Conservation (phyloP, 2,888 invertebrate species). For the Eupithecia centaureata region DNA sequence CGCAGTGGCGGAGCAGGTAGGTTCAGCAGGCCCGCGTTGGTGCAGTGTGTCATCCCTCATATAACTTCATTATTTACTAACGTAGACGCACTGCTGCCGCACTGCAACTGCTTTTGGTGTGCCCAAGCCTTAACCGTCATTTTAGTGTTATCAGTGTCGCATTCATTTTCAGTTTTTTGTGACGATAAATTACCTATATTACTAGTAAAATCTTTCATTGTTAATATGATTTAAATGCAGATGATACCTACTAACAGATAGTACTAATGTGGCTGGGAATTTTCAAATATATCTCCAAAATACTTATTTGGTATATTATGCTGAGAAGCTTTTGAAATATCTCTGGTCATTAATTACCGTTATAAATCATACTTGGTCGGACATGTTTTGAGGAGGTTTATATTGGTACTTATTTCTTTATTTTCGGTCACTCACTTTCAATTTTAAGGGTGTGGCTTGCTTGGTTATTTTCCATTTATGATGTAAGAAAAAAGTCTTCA, state of each 20-base stretch:
- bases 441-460: slow-evolving; percentile 37
- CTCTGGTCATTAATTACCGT: slow-evolving; percentile 51
- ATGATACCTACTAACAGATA: not conserved
- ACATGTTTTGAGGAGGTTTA: slow-evolving; percentile 33
- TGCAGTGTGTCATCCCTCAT: too few species aligned
- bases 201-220: not conserved
- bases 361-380: slow-evolving; percentile 51
- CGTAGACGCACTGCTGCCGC: too few species aligned
- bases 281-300: slow-evolving; percentile 27
- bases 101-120: too few species aligned
- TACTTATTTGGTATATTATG: slow-evolving; percentile 32
- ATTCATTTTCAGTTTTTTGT: slow-evolving; percentile 25
- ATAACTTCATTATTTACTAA: too few species aligned
- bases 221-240: not conserved
- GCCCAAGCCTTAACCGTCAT: slow-evolving; percentile 34
- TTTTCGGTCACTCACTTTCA: slow-evolving; percentile 44
- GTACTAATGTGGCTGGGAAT: not conserved
- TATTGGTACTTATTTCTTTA: slow-evolving; percentile 21
- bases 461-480: not conserved
- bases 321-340: slow-evolving; percentile 34
- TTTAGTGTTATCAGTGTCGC: slow-evolving; percentile 32
- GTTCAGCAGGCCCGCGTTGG: too few species aligned
- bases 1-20: too few species aligned
- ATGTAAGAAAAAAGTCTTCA: not conserved
- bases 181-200: slow-evolving; percentile 7